Evolutionary conservation across 2,113 vertebrate genomes (phyloP), one percentile per base, ranked within the genome.

Genomic region (Pyxicephalus adspersus): DNA sequence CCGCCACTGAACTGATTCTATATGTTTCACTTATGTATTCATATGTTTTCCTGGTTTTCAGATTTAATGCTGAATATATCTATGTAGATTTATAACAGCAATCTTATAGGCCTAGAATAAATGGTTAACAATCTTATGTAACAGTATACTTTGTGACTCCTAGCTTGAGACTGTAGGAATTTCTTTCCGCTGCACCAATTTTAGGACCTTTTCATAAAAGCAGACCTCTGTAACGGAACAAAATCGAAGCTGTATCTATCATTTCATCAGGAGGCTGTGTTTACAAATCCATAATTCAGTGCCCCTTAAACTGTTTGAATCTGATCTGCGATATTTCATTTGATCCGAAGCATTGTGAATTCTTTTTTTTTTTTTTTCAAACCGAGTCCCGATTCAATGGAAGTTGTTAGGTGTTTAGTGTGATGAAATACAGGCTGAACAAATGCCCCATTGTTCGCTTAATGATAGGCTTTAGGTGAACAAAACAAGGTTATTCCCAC

Each of bases 401-500:
- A 64, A 73, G 50, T 73, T 63, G 70, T 81, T 54, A 64, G 79
- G 79, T 81, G 79, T 81, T 81, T 81, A 64, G 79, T 64, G 20
- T 64, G 79, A 81, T 81, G 68, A 81, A 64, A 81, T 81, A 73
- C 70, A 73, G 60, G 71, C 79, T 55, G 68, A 81, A 81, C 68
- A 81, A 81, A 81, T 81, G 45, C 61, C 68, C 61, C 68, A 81
- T 81, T 81, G 79, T 81, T 73, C 67, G 6, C 38, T 55, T 81
- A 81, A 81, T 81, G 79, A 72, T 73, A 73, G 79, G 79, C 67
- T 81, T 73, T 81, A 64, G 45, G 68, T 55, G 79, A 81, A 81
- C 68, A 81, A 81, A 81, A 81, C 79, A 81, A 81, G 79, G 79
- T 81, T 81, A 81, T 81, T 81, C 58, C 79, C 67, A 64, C 66